Evolutionary conservation across 2,888 invertebrate genomes (phyloP), one percentile per base, ranked within the genome.

Genomic region (Portevinia maculata): DNA sequence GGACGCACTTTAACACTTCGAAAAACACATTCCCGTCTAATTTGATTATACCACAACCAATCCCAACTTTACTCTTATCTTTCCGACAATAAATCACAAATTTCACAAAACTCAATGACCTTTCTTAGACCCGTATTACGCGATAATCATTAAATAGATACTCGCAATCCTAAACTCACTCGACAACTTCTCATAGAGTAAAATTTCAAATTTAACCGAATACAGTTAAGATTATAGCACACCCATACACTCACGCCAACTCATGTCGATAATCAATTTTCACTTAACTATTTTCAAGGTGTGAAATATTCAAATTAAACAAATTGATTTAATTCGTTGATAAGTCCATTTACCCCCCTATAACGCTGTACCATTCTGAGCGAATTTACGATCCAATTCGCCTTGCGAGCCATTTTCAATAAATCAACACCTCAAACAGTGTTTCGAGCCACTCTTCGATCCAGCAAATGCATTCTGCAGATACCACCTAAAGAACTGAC

Each of bases 321-420:
- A 79, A 64, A 73, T 79, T 70, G 74, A 79, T 79, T 50, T 44
- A n/a, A 64, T 74, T 79, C 55, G 57, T 37, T 59, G 62, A 79
- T 79, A 79, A 64, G 19, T 46, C 57, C 50, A 74, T 62, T 44
- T 57, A 28, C 15, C 44, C 44, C 30, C 9, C 39, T 11, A 15
- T 13, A 64, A 44, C 24, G 32, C 41, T 57, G 41, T 21, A 59
- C 37, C 59, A n/a, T 53, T 32, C 24, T 41, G 37, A n/a, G 28
- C 8, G 32, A 73, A 79, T 79, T 79, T 74, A 79, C 67, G 65
- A 74, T 64, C 74, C 67, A 79, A 81, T 81, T 81, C 53, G 28
- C 46, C 28, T 70, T 34, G 17, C 52, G 15, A 70, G 64, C 69
- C 52, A 59, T 75, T 64, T 81, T 48, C 53, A 75, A 81, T 81